Evolutionary conservation across 2,113 vertebrate genomes (phyloP).

Genomic region (Platanista minor): DNA sequence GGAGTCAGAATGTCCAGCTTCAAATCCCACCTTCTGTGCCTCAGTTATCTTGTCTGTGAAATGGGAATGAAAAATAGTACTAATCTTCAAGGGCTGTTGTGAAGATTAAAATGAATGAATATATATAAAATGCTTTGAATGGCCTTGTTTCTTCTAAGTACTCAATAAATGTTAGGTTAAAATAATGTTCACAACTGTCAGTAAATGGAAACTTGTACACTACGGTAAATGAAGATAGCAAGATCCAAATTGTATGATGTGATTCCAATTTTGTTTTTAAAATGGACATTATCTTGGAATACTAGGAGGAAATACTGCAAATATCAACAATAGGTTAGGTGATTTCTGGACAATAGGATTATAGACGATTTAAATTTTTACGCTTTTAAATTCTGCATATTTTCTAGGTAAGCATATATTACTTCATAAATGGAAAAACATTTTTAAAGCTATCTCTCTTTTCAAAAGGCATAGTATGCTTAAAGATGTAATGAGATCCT

Average conservation of each 20-base stretch:
- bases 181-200: neutral
- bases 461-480: neutral
- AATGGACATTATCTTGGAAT: neutral
- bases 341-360: neutral
- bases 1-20: neutral
- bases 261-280: neutral
- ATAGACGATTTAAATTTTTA: neutral
- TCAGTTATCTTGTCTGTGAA: neutral
- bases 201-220: neutral
- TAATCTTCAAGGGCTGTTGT: neutral
- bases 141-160: neutral
- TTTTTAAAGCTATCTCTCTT: neutral
- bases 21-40: neutral
- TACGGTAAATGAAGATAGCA: neutral
- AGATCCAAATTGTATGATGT: neutral
- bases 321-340: neutral
- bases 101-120: neutral
- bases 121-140: neutral
- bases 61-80: neutral
- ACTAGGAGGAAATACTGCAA: neutral
- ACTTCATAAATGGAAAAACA: neutral
- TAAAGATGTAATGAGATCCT: neutral
- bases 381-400: neutral
- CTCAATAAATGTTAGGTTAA: neutral
- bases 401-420: neutral